Conservation (phyloP, 2,797 vertebrate genomes). For the Sebastes vulpes region DNA sequence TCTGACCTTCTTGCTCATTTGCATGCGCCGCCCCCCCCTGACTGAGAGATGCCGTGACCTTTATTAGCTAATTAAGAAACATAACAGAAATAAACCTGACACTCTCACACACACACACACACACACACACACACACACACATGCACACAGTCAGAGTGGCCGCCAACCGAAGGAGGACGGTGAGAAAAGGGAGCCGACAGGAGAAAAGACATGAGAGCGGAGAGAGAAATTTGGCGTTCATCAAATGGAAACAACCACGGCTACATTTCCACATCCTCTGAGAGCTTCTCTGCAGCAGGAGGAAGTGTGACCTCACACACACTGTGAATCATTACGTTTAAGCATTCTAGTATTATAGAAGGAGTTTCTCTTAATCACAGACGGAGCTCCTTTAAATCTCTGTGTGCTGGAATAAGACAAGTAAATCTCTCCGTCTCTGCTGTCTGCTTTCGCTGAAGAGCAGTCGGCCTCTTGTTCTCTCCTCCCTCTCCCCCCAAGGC, state of each 20-base stretch:
- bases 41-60: slow-evolving; percentile 81
- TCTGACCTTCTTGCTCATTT: slow-evolving; percentile 82
- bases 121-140: not conserved
- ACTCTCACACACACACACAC: slow-evolving; percentile 22
- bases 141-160: not conserved
- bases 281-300: slow-evolving; percentile 6
- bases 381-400: slow-evolving; percentile 75
- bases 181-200: slow-evolving; percentile 29
- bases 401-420: slow-evolving; percentile 66
- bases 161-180: slow-evolving; percentile 49
- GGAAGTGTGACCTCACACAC: slow-evolving; percentile 40
- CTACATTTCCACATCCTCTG: slow-evolving; percentile 1
- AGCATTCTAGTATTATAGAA: slow-evolving; percentile 69
- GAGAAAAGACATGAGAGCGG: not conserved
- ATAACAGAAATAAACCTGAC: slow-evolving; percentile 83
- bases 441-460: slow-evolving; percentile 72
- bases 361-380: slow-evolving; percentile 77
- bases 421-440: slow-evolving; percentile 70
- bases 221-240: slow-evolving; percentile 55
- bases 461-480: slow-evolving; percentile 70
- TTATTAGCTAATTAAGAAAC: slow-evolving; percentile 86
- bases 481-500: slow-evolving; percentile 68
- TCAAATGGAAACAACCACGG: slow-evolving; percentile 47
- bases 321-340: slow-evolving; percentile 47
- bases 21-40: slow-evolving; percentile 65